Conservation (phyloP, 2,888 invertebrate species). For the Dynastes maya region DNA sequence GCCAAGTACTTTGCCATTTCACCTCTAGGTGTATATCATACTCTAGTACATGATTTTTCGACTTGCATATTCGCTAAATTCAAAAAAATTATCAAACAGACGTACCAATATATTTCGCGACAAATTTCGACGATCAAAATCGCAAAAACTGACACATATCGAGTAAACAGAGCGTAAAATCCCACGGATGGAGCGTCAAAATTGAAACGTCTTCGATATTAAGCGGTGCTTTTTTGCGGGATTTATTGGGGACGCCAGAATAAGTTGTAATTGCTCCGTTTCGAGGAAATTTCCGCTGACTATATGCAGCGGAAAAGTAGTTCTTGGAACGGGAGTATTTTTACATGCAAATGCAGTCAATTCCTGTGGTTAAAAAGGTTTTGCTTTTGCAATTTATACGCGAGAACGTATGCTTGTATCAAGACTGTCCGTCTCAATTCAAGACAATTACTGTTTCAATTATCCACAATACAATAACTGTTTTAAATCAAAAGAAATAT, state of each 20-base stretch:
- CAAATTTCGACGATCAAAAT: neutral
- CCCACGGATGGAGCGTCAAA: neutral
- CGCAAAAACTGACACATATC: neutral
- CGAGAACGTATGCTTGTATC: too few relatives aligned
- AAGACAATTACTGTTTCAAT: too few relatives aligned
- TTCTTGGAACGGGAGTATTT: slow-evolving; percentile 2
- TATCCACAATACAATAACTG: too few relatives aligned
- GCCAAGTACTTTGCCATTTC: neutral
- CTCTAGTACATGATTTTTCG: neutral
- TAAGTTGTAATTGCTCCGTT: neutral
- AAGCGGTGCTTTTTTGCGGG: neutral
- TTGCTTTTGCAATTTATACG: too few relatives aligned
- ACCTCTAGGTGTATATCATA: neutral
- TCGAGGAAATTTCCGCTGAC: neutral
- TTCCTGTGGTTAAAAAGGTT: too few relatives aligned
- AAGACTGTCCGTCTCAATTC: too few relatives aligned
- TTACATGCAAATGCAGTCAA: neutral
- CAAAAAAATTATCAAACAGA: neutral
- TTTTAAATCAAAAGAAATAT: too few relatives aligned
- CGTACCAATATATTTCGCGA: neutral
- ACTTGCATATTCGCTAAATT: neutral
- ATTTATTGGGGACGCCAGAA: neutral
- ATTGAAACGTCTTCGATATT: slow-evolving; percentile 14
- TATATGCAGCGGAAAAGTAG: neutral
- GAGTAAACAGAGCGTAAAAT: neutral